phyloP scores from a whole-genome alignment of 2,888 invertebrate species.

The Cephus sareptanus region DNA sequence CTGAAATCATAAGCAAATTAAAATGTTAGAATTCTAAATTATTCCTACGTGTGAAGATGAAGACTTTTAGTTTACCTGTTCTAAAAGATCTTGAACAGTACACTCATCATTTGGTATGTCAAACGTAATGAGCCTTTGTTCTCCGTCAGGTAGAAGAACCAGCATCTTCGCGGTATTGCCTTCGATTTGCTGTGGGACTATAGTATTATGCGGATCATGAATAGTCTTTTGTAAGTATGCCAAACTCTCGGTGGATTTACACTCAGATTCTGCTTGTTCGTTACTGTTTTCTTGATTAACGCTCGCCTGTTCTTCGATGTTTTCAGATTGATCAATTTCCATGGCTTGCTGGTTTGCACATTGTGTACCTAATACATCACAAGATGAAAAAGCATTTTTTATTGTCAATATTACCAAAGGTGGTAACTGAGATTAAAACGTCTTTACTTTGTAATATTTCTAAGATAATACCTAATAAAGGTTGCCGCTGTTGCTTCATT shows the following conservation, averaged over 20 bases:
- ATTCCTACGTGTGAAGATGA: neutral
- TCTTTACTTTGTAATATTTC: neutral
- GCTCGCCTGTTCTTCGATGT: conserved; percentile 27
- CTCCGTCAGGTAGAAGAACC: conserved; percentile 80
- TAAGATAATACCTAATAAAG: conserved; percentile 40
- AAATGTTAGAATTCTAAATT: neutral
- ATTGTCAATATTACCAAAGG: neutral
- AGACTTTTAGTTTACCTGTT: conserved; percentile 70
- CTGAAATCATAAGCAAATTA: conserved; percentile 60
- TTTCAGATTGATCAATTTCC: conserved; percentile 32
- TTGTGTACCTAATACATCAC: neutral
- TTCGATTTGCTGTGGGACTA: conserved; percentile 58
- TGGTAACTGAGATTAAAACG: neutral
- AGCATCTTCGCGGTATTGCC: conserved; percentile 81
- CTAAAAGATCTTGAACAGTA: conserved; percentile 83
- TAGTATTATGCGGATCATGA: conserved; percentile 51
- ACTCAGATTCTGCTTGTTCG: conserved; percentile 39
- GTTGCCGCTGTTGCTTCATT: conserved; percentile 37
- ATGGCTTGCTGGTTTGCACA: conserved; percentile 24
- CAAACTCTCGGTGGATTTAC: conserved; percentile 42
- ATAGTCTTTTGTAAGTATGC: conserved; percentile 58
- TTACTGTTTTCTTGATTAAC: conserved; percentile 32
- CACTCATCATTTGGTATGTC: conserved; percentile 85
- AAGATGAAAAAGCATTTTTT: neutral
- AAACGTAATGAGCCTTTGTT: conserved; percentile 85